These are phyloP conservation scores for Agrypnia vestita DNA, from an alignment of 1,140 invertebrate species.

Conservation along the genomic window DNA sequence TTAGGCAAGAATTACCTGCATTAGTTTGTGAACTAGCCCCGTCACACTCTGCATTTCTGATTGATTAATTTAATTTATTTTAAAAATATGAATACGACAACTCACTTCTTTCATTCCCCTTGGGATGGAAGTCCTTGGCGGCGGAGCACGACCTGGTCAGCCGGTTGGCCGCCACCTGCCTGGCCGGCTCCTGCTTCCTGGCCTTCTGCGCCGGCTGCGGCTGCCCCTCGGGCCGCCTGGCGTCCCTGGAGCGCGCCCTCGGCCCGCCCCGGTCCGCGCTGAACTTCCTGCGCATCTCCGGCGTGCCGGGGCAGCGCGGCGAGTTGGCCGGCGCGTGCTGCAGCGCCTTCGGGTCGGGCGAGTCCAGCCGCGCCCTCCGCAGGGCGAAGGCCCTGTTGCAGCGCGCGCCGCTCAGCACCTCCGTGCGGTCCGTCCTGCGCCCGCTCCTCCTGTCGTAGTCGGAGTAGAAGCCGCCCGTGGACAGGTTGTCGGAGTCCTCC, in stretches of 20 bases:
- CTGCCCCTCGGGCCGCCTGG: background rate
- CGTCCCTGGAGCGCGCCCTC: conserved; percentile 5
- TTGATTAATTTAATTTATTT: too few species aligned
- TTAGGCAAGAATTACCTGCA: too few species aligned
- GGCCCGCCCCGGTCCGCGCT: conserved; percentile 39
- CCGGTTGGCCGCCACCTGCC: conserved; percentile 59
- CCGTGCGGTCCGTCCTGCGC: conserved; percentile 27
- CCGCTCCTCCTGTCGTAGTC: conserved; percentile 54
- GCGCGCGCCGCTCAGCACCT: conserved; percentile 52
- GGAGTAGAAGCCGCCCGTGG: conserved; percentile 59
- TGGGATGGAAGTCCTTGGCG: conserved; percentile 69
- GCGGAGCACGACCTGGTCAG: conserved; percentile 70
- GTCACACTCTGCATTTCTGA: too few species aligned
- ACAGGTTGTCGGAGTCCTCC: conserved; percentile 58
- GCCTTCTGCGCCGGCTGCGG: conserved; percentile 63
- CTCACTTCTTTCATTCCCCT: conserved; percentile 68
- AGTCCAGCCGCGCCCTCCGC: conserved; percentile 66
- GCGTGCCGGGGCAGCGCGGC: conserved; percentile 70
- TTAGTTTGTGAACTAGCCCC: too few species aligned
- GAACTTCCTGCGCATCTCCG: conserved; percentile 70
- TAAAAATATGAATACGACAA: too few species aligned
- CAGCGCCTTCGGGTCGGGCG: conserved; percentile 66
- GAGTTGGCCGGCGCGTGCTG: conserved; percentile 64
- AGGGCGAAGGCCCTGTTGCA: conserved; percentile 64
- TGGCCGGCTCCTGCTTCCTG: conserved; percentile 65